phyloP scores from a whole-genome alignment of 2,888 invertebrate genomes.

The Aspidiotus rigidus region DNA sequence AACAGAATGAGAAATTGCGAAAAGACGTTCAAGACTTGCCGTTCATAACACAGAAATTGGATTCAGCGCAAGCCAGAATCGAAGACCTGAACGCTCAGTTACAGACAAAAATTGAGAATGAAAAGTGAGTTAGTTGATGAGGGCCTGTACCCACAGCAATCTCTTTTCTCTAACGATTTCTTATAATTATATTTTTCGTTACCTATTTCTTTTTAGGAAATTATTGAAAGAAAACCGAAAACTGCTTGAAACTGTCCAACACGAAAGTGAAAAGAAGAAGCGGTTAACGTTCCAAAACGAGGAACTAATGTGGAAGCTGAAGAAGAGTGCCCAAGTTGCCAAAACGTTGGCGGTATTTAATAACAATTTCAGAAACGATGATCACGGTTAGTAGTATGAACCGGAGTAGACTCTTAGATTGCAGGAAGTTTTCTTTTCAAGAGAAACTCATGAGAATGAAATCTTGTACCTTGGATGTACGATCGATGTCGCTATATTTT shows the following conservation, averaged over 20 bases:
- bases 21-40: slow-evolving; percentile 67
- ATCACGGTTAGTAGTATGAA: slow-evolving; percentile 26
- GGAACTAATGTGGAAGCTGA: slow-evolving; percentile 75
- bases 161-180: no score
- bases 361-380: slow-evolving; percentile 22
- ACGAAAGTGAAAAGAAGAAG: slow-evolving; percentile 68
- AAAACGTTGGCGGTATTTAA: slow-evolving; percentile 40
- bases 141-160: neutral
- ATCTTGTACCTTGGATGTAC: no score
- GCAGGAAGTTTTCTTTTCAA: no score
- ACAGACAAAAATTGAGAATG: slow-evolving; percentile 58
- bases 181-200: neutral
- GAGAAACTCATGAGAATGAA: no score
- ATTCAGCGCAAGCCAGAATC: slow-evolving; percentile 67
- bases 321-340: slow-evolving; percentile 68
- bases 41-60: slow-evolving; percentile 61
- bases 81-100: slow-evolving; percentile 74
- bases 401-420: neutral
- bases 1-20: slow-evolving; percentile 58
- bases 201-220: slow-evolving; percentile 49
- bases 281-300: slow-evolving; percentile 74
- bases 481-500: no score
- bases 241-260: slow-evolving; percentile 61
- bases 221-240: slow-evolving; percentile 61
- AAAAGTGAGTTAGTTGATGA: slow-evolving; percentile 54